Conservation (phyloP, 2,113 vertebrate species). For the Phoxinus phoxinus region DNA sequence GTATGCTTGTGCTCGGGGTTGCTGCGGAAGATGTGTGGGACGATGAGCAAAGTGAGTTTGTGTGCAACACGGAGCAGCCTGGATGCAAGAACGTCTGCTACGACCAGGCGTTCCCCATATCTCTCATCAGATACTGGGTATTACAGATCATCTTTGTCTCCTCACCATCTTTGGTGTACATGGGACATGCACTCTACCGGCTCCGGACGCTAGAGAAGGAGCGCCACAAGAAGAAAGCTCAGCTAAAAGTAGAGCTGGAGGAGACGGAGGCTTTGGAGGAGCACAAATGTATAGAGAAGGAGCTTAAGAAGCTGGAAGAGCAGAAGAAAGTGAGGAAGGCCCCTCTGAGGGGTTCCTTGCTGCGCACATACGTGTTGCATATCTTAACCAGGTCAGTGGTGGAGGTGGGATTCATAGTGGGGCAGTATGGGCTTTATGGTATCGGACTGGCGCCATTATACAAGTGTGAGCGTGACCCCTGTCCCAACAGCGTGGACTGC, state of each 20-base stretch:
- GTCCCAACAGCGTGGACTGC: conserved; percentile 92
- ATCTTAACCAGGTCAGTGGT: conserved; percentile 91
- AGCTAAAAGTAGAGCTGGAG: conserved; percentile 85
- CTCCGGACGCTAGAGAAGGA: conserved; percentile 89
- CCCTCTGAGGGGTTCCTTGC: conserved; percentile 87
- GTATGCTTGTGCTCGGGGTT: conserved; percentile 92
- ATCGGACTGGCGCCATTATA: conserved; percentile 88
- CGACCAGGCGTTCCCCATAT: conserved; percentile 93
- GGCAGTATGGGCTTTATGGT: conserved; percentile 91
- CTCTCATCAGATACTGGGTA: conserved; percentile 94
- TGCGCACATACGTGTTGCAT: conserved; percentile 91
- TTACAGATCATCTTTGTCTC: conserved; percentile 96
- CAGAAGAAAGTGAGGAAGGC: conserved; percentile 92
- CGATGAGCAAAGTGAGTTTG: conserved; percentile 91
- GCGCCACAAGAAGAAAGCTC: conserved; percentile 83
- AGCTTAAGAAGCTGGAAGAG: conserved; percentile 88
- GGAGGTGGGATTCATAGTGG: conserved; percentile 91
- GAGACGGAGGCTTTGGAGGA: conserved; percentile 80
- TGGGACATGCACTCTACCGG: conserved; percentile 90
- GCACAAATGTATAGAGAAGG: conserved; percentile 83
- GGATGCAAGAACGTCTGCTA: conserved; percentile 95
- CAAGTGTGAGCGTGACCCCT: conserved; percentile 87
- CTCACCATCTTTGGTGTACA: conserved; percentile 91
- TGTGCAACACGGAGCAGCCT: conserved; percentile 94
- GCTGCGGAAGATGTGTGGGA: conserved; percentile 96